Percentiles rank a stretch among this genome's conserved stretches.
Evolutionary conservation across 2,113 vertebrate species (phyloP).

Genomic region (Phrynosoma blainvillii): DNA sequence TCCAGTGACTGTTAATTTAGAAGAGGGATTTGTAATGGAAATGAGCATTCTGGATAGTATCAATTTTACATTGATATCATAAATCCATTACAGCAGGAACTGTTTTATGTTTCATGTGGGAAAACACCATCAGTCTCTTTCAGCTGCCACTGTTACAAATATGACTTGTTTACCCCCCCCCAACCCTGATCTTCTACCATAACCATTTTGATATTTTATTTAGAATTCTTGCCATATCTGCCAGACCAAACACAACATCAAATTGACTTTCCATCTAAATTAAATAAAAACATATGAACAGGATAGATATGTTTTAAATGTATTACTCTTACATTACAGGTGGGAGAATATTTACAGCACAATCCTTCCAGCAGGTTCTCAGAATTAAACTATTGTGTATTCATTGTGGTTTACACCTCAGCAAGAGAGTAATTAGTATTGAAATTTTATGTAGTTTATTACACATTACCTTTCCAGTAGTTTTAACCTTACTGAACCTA

Average conservation of each 20-base stretch:
- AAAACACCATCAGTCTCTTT: not conserved
- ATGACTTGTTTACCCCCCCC: not conserved
- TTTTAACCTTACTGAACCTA: not conserved
- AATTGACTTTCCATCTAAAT: not conserved
- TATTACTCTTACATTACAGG: not conserved
- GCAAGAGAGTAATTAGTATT: too few species aligned
- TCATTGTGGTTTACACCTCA: not conserved
- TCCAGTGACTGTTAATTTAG: not conserved
- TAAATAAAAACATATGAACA: not conserved
- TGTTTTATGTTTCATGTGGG: not conserved
- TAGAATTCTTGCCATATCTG: not conserved
- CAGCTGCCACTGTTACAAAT: not conserved
- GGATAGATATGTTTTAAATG: not conserved
- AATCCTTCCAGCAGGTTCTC: not conserved
- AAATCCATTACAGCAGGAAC: not conserved
- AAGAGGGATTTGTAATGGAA: not conserved
- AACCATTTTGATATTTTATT: not conserved
- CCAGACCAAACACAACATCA: not conserved
- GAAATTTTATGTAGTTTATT: not conserved
- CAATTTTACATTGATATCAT: not conserved
- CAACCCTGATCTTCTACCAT: not conserved
- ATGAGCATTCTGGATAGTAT: not conserved
- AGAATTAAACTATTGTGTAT: not conserved
- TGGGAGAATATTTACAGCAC: not conserved
- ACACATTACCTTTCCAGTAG: not conserved